Percentiles rank a stretch among this genome's conserved stretches.
Conservation (phyloP, 2,113 vertebrate species). For the Cephalopholis sonnerati region DNA sequence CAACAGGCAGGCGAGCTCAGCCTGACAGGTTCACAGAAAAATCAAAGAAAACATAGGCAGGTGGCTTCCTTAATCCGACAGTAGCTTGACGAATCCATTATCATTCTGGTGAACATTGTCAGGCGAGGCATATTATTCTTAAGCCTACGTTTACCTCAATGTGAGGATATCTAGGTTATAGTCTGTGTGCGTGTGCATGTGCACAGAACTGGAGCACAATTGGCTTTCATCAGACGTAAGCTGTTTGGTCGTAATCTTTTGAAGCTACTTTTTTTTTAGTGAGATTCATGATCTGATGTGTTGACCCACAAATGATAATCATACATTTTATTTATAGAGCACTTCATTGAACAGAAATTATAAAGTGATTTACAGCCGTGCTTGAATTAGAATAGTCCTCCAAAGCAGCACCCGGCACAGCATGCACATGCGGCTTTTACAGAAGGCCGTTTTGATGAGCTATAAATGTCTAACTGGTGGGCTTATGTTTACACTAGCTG, state of each 20-base stretch:
- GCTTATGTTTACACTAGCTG: neutral
- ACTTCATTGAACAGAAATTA: neutral
- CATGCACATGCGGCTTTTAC: neutral
- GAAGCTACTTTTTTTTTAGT: neutral
- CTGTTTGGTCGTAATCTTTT: neutral
- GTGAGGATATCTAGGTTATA: constrained; percentile 12
- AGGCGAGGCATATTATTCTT: neutral
- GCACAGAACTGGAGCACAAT: neutral
- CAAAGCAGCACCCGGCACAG: neutral
- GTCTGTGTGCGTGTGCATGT: neutral
- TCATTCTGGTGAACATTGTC: constrained; percentile 17
- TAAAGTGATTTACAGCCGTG: neutral
- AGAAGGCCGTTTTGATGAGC: neutral
- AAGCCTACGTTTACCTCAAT: constrained; percentile 4
- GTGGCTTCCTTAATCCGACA: constrained; percentile 31
- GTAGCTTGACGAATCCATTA: constrained; percentile 17
- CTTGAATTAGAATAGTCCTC: neutral
- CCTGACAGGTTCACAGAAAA: constrained; percentile 9
- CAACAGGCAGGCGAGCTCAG: neutral
- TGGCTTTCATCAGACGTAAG: neutral
- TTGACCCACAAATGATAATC: neutral
- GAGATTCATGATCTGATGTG: neutral
- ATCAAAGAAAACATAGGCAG: constrained; percentile 28
- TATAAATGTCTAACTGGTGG: constrained; percentile 6
- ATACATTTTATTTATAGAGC: neutral